These are phyloP conservation scores for Channallabes apus DNA, from an alignment of 2,797 vertebrate species.

Conservation along the genomic window DNA sequence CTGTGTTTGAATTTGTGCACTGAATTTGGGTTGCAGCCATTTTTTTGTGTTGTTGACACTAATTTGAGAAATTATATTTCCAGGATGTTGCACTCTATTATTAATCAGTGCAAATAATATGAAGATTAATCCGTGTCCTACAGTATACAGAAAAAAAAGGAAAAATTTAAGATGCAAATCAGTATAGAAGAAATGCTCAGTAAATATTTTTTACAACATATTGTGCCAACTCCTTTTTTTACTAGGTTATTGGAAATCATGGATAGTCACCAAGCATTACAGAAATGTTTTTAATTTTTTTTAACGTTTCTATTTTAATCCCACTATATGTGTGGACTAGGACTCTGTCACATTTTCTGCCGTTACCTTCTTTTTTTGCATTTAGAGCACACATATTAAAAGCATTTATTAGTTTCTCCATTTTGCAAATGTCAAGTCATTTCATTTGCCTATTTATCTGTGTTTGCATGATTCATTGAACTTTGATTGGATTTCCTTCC, in stretches of 20 bases:
- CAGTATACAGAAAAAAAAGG: neutral
- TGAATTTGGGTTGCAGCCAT: neutral
- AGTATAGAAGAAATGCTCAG: neutral
- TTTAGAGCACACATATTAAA: neutral
- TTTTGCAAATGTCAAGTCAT: slow-evolving; percentile 25
- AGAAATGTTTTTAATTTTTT: neutral
- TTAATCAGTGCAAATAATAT: neutral
- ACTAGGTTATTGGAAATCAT: neutral
- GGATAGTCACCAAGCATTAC: neutral
- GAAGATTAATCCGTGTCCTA: neutral
- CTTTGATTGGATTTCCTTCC: neutral
- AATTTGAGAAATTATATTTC: too few species aligned
- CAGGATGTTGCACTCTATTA: neutral
- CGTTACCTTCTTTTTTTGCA: neutral
- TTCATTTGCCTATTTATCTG: slow-evolving; percentile 14
- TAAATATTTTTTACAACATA: neutral
- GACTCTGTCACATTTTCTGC: too few species aligned
- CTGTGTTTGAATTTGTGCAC: neutral
- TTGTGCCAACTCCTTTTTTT: neutral
- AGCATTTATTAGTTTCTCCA: neutral
- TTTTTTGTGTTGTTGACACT: neutral
- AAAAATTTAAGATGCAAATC: neutral
- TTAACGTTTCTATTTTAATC: too few species aligned
- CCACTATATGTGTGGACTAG: too few species aligned
- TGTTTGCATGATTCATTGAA: slow-evolving; percentile 8